These are phyloP conservation scores for Xestia sexstrigata DNA, from an alignment of 2,888 invertebrate genomes.

Conservation along the genomic window DNA sequence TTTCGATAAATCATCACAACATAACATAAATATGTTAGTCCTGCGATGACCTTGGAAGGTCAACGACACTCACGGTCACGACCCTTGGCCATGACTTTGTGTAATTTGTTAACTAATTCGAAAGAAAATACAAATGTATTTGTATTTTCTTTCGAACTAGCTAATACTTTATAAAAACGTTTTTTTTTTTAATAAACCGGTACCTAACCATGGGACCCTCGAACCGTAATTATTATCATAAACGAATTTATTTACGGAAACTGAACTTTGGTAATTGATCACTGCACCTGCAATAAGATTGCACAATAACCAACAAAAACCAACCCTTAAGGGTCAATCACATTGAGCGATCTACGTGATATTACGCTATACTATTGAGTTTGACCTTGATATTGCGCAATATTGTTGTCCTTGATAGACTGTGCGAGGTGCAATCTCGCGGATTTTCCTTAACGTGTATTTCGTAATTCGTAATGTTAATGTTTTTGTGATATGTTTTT, in stretches of 20 bases:
- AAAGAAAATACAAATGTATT: background rate
- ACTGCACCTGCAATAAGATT: background rate
- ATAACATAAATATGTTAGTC: background rate
- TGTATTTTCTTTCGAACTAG: background rate
- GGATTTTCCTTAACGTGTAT: background rate
- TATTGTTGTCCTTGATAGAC: background rate
- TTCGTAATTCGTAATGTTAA: background rate
- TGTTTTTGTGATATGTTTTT: background rate
- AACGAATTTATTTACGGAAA: background rate
- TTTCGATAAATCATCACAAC: background rate
- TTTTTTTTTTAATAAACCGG: background rate
- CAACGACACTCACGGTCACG: no score
- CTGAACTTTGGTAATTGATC: background rate
- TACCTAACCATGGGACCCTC: background rate
- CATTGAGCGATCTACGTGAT: background rate
- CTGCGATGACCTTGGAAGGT: conserved; percentile 6
- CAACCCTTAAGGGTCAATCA: background rate
- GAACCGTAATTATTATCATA: background rate
- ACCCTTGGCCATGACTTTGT: background rate
- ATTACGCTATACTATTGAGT: background rate
- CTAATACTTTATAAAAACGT: no score
- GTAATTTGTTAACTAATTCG: background rate
- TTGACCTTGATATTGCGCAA: background rate
- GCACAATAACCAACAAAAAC: background rate
- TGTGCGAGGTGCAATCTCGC: background rate